phyloP scores from a whole-genome alignment of 2,797 vertebrate genomes.

The Acanthurus leucopareius region DNA sequence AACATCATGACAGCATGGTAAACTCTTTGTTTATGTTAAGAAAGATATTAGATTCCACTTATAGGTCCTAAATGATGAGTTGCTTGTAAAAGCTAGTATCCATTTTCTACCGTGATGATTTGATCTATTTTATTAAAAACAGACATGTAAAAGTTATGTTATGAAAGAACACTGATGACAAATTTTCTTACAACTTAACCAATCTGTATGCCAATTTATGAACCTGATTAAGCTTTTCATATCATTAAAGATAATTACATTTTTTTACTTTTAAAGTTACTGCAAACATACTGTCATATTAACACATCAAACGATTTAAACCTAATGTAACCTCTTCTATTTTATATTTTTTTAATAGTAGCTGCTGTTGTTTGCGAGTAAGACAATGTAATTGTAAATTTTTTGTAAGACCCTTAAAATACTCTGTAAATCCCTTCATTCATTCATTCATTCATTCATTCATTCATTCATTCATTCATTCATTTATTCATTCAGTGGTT shows the following conservation, averaged over 20 bases:
- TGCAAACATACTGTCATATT: slow-evolving; percentile 9
- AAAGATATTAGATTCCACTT: neutral
- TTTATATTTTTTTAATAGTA: slow-evolving; percentile 29
- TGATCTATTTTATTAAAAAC: slow-evolving; percentile 1
- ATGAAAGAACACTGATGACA: neutral
- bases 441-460: slow-evolving; percentile 10
- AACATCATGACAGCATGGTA: neutral
- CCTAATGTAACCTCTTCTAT: slow-evolving; percentile 19
- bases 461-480: slow-evolving; percentile 35
- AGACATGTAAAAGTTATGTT: neutral
- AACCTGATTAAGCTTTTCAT: slow-evolving; percentile 8
- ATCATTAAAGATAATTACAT: slow-evolving; percentile 5
- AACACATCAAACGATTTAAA: slow-evolving; percentile 26
- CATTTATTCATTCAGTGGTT: slow-evolving; percentile 29
- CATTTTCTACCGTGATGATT: neutral
- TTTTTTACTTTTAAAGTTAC: slow-evolving; percentile 2
- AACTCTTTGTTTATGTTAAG: neutral
- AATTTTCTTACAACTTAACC: neutral
- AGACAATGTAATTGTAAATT: neutral
- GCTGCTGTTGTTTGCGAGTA: slow-evolving; percentile 8
- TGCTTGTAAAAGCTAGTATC: neutral
- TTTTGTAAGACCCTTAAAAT: neutral
- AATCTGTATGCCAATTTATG: slow-evolving; percentile 4
- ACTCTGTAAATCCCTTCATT: neutral
- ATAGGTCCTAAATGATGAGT: neutral